Evolutionary conservation across 92 coral and sea anemone species (phyloP), one percentile per base, ranked within the genome.

Genomic region (Virgularia gustaviana): DNA sequence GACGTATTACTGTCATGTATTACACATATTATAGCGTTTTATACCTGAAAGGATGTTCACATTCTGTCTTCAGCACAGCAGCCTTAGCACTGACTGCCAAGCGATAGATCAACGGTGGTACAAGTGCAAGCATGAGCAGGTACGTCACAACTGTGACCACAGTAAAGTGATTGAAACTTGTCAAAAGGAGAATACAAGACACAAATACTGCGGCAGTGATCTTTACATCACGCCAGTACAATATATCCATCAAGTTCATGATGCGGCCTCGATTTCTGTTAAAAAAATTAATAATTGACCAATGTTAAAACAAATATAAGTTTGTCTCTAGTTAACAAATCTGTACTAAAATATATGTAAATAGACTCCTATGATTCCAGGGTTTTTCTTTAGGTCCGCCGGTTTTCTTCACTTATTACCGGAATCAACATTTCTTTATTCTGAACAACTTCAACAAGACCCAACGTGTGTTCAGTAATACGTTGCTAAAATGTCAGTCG

Each of bases 31-130:
- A 16, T 55, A 29, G 57, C 90, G 72, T n/a, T n/a, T n/a, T n/a
- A n/a, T 80, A 89, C 98, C 86, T 88, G 53, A 92, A 72, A 0
- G 98, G 96, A 52, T 92, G 98, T 43, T 89, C 89, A 65, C 85
- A 85, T 57, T 92, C 98, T 16, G 90, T 87, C 58, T 82, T 89
- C 65, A 71, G 62, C 20, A 90, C 71, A 15, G 94, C 96, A 11
- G 87, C 77, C 84, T 88, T 88, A 24, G 91, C 94, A 25, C 88
- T 87, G 57, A 92, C 39, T 43, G 88, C 79, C 49, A 92, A 89
- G 51, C 96, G 85, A 73, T 88, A 73, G 31, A 87, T 85, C 58
- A 92, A 66, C 90, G 90, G 86, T 8, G 98, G 98, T 70, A 90
- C 67, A 80, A 92, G 83, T 78, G 88, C 74, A 52, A 89, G 78